Evolutionary conservation across 1,140 invertebrate genomes (phyloP).

Genomic region (Diachasmimorpha longicaudata): DNA sequence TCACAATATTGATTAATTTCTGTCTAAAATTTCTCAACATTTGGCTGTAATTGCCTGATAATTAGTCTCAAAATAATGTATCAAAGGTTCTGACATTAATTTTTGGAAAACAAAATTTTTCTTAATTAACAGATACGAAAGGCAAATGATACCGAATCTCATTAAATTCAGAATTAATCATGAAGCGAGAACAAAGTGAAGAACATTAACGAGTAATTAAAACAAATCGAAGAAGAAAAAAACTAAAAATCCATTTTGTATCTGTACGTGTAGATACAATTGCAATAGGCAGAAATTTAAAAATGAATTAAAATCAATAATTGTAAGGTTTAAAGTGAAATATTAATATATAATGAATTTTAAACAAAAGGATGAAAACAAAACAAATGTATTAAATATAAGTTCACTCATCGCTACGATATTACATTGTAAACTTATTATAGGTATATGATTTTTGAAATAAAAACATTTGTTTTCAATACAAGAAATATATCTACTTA

Average conservation of each 20-base stretch:
- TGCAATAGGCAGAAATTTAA: constrained; percentile 51
- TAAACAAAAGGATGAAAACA: constrained; percentile 34
- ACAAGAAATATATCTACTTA: constrained; percentile 29
- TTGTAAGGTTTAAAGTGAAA: constrained; percentile 56
- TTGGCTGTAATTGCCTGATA: not conserved
- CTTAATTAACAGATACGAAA: not conserved
- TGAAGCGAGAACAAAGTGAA: constrained; percentile 9
- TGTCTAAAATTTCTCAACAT: not conserved
- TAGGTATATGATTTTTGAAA: constrained; percentile 59
- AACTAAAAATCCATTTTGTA: constrained; percentile 50
- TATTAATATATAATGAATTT: constrained; percentile 61
- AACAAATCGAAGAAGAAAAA: constrained; percentile 25
- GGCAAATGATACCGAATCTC: not conserved
- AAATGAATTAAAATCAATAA: constrained; percentile 36
- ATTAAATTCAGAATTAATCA: not conserved
- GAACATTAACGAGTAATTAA: constrained; percentile 14
- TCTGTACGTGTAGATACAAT: constrained; percentile 58
- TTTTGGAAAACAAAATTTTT: not conserved
- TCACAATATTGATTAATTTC: not conserved
- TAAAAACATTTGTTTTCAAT: constrained; percentile 63
- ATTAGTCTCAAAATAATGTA: not conserved
- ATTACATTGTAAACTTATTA: constrained; percentile 47
- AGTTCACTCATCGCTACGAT: constrained; percentile 52
- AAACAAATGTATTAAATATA: constrained; percentile 44
- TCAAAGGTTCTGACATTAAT: not conserved